Evolutionary conservation across 1,140 invertebrate genomes (phyloP).

Genomic region (Drosophila grimshawi): DNA sequence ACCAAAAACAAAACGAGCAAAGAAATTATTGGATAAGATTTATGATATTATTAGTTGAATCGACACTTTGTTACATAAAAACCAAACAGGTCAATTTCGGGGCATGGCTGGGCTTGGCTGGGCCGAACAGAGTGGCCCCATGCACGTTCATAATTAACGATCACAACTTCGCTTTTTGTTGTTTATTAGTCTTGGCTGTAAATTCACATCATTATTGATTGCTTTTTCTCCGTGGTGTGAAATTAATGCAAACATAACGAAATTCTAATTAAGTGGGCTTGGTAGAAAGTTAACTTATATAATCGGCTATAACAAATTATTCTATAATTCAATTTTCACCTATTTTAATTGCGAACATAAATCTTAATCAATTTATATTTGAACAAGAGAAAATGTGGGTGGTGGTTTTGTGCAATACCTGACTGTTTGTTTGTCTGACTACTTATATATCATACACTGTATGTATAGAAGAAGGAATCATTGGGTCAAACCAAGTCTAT

Average conservation of each 20-base stretch:
- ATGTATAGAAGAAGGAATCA: no score
- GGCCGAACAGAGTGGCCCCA: slow-evolving; percentile 5
- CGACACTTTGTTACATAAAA: slow-evolving; percentile 73
- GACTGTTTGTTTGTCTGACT: no score
- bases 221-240: neutral
- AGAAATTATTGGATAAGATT: slow-evolving; percentile 74
- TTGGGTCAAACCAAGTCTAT: no score
- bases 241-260: slow-evolving; percentile 7
- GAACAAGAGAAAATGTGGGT: no score
- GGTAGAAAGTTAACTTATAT: slow-evolving; percentile 5
- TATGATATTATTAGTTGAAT: slow-evolving; percentile 74
- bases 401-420: no score
- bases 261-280: slow-evolving; percentile 16
- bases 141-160: slow-evolving; percentile 63
- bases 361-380: neutral
- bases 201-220: slow-evolving; percentile 52
- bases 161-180: slow-evolving; percentile 61
- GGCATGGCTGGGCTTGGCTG: slow-evolving; percentile 13
- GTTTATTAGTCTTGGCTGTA: slow-evolving; percentile 55
- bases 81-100: slow-evolving; percentile 45
- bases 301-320: neutral
- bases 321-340: neutral
- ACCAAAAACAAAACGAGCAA: slow-evolving; percentile 25
- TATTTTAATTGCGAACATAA: neutral
- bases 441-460: no score